These are phyloP conservation scores for Gopherus flavomarginatus DNA, from an alignment of 2,113 vertebrate species.

Conservation along the genomic window DNA sequence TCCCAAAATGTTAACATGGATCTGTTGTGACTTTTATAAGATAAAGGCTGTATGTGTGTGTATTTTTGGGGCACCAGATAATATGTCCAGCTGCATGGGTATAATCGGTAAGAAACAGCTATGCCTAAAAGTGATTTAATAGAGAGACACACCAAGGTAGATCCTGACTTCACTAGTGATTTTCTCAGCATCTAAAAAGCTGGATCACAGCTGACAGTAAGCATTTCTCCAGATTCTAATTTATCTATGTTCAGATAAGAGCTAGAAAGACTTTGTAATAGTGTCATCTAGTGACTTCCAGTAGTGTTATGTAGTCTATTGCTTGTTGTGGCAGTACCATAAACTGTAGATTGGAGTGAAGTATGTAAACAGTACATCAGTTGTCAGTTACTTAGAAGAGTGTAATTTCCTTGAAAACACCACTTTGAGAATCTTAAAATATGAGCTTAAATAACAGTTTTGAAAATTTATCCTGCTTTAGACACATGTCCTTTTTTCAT, in stretches of 20 bases:
- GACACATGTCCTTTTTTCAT: background rate
- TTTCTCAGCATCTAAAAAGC: background rate
- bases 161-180: no score
- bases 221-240: background rate
- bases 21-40: background rate
- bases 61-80: background rate
- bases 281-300: background rate
- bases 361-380: accelerated
- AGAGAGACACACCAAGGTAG: accelerated
- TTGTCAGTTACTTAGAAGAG: background rate
- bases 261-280: background rate
- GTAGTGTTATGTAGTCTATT: background rate
- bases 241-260: background rate
- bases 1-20: accelerated
- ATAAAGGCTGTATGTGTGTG: background rate
- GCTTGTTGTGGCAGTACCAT: background rate
- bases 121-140: background rate
- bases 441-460: background rate
- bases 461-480: background rate
- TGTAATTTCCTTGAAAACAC: background rate
- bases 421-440: background rate
- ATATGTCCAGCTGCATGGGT: accelerated
- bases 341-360: accelerated
- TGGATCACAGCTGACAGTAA: background rate
- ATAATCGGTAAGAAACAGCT: background rate